Base-by-base conservation (phyloP, 2,888 invertebrate genomes). In the Plebejus melissa region DNA sequence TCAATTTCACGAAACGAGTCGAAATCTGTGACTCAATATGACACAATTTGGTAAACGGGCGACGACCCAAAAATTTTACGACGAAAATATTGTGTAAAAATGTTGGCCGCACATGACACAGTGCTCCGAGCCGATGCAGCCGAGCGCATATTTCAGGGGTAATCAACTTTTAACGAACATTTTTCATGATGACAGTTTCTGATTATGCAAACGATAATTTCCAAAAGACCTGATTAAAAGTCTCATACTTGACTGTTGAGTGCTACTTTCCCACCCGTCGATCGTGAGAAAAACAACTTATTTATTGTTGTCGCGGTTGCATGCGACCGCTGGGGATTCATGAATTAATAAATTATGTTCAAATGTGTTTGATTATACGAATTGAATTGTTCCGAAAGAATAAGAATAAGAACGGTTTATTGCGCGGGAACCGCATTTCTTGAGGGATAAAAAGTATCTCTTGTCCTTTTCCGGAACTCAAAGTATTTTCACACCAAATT, bases 1-100 rank as follows among this genome's bases (percentile, higher is more conserved):
- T 71, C 71, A 71, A 71, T 46, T 46, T 41, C 4, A 46, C 13
- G 13, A 22, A 71, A 41, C 46, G 46, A 50, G 46, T 71, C 71
- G 71, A 71, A 41, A 65, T 28, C n/a, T 71, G 46, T 71, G 71
- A 71, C 71, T 71, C 71, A 71, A 71, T 71, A 71, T 71, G 71
- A 71, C 71, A 71, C 71, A 71, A 71, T 71, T 71, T 1, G 9
- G 50, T 50, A 46, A 65, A 71, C 71, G 71, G 71, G 28, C 71
- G 71, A 32, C 28, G 71, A 71, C 71, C 71, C 71, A 71, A 71
- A 71, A 54, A 28, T 46, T 71, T 71, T 28, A 71, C 71, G 71
- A 28, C 46, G 71, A 28, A 71, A 22, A 71, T 71, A 22, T 41
- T 71, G 71, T 41, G 71, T 28, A 50, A 71, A 41, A 46, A 46